Percentiles rank a stretch among this genome's conserved stretches.
phyloP scores from a whole-genome alignment of 1,140 invertebrate species.

The Rhizoglyphus robini region DNA sequence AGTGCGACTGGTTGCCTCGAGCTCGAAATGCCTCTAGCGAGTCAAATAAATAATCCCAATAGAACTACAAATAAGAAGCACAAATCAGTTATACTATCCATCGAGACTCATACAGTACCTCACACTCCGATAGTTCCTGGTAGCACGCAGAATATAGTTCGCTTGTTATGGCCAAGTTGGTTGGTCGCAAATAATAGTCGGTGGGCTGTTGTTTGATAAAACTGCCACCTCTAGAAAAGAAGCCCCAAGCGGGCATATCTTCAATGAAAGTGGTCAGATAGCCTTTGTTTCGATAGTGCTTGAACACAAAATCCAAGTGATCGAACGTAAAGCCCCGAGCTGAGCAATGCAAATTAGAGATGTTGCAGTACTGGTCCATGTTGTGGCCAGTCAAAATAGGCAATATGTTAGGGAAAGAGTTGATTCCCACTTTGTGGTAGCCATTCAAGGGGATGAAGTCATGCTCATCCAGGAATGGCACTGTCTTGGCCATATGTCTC shows the following conservation, averaged over 20 bases:
- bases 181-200: not conserved
- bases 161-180: not conserved
- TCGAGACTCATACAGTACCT: not conserved
- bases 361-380: not conserved
- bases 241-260: too few relatives aligned
- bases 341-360: not conserved
- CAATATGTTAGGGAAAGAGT: slow-evolving; percentile 37
- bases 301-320: not conserved
- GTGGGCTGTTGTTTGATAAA: not conserved
- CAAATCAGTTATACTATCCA: not conserved
- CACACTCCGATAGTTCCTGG: not conserved
- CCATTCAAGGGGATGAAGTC: slow-evolving; percentile 25
- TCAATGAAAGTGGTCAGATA: not conserved
- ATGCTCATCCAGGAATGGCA: not conserved
- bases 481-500: too few relatives aligned
- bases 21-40: not conserved
- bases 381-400: slow-evolving; percentile 34
- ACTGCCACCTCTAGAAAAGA: not conserved
- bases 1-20: not conserved
- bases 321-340: not conserved
- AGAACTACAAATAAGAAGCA: not conserved
- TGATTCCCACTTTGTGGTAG: slow-evolving; percentile 36
- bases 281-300: not conserved
- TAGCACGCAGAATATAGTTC: not conserved
- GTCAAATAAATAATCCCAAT: not conserved